Conservation (phyloP, 2,888 invertebrate genomes). For the Cabera pusaria region DNA sequence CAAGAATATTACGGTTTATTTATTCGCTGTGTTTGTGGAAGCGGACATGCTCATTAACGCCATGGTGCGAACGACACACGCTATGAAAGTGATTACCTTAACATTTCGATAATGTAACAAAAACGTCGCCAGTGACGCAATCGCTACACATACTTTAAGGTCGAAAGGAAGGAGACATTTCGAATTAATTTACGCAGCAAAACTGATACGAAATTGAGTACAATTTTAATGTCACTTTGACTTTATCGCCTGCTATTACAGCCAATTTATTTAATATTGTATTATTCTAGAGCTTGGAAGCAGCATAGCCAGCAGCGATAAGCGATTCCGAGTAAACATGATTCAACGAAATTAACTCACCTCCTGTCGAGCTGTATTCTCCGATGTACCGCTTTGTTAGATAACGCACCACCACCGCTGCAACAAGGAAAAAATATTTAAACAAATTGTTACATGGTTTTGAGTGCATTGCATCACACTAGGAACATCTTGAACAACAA, state of each 20-base stretch:
- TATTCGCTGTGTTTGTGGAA: conserved; percentile 11
- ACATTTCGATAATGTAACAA: conserved; percentile 41
- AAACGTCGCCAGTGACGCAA: conserved; percentile 31
- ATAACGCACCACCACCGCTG: conserved; percentile 91
- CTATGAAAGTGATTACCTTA: conserved; percentile 38
- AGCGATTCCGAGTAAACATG: conserved; percentile 16
- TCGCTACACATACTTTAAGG: conserved; percentile 38
- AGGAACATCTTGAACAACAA: conserved; percentile 42
- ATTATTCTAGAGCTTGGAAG: conserved; percentile 11
- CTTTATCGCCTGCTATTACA: conserved; percentile 11
- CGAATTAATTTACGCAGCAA: conserved; percentile 30
- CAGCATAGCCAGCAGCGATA: conserved; percentile 20
- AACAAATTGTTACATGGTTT: conserved; percentile 33
- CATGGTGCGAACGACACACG: conserved; percentile 9
- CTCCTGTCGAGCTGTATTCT: conserved; percentile 91
- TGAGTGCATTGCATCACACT: conserved; percentile 32
- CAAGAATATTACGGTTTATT: conserved; percentile 49
- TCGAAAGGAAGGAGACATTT: conserved; percentile 56
- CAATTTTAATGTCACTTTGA: conserved; percentile 30
- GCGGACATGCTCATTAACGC: conserved; percentile 16
- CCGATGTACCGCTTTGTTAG: conserved; percentile 91
- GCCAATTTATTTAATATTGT: conserved; percentile 15
- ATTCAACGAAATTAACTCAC: conserved; percentile 73
- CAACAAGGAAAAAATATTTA: conserved; percentile 46
- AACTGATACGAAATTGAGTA: conserved; percentile 21